phyloP scores from a whole-genome alignment of 2,888 invertebrate species.

The Caenorhabditis becei region DNA sequence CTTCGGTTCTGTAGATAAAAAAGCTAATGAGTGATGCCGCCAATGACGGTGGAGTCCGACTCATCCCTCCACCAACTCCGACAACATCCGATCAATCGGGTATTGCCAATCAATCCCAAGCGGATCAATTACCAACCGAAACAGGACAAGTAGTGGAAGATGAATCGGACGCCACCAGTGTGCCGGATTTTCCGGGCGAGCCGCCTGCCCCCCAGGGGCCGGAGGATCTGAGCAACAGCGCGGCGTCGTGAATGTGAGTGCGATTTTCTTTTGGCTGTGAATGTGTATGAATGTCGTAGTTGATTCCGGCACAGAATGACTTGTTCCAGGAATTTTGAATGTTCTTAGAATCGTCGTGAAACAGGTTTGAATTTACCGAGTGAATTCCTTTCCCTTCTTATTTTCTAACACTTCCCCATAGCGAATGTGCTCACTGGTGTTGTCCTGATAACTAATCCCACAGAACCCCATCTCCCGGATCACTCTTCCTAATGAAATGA shows the following conservation, averaged over 20 bases:
- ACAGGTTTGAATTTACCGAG: neutral
- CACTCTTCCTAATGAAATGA: neutral
- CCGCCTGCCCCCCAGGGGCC: constrained; percentile 71
- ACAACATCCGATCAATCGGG: constrained; percentile 15
- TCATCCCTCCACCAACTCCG: constrained; percentile 62
- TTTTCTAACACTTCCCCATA: neutral
- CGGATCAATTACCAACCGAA: constrained; percentile 20
- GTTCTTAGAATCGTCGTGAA: neutral
- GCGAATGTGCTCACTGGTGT: neutral
- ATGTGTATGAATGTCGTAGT: neutral
- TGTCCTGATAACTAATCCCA: neutral
- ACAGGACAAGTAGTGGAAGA: constrained; percentile 27
- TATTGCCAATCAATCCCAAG: constrained; percentile 4
- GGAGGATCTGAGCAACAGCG: constrained; percentile 71
- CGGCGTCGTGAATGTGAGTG: constrained; percentile 66
- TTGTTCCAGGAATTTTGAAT: neutral
- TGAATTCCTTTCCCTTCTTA: neutral
- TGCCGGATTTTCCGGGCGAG: constrained; percentile 70
- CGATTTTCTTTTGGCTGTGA: neutral
- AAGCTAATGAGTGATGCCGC: neutral
- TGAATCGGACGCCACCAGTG: constrained; percentile 42
- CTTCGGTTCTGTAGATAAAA: neutral
- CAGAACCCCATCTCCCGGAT: neutral
- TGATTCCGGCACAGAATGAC: neutral
- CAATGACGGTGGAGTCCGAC: constrained; percentile 26